Evolutionary conservation across 2,888 invertebrate species (phyloP).

Genomic region (Eudasyphora cyanicolor): DNA sequence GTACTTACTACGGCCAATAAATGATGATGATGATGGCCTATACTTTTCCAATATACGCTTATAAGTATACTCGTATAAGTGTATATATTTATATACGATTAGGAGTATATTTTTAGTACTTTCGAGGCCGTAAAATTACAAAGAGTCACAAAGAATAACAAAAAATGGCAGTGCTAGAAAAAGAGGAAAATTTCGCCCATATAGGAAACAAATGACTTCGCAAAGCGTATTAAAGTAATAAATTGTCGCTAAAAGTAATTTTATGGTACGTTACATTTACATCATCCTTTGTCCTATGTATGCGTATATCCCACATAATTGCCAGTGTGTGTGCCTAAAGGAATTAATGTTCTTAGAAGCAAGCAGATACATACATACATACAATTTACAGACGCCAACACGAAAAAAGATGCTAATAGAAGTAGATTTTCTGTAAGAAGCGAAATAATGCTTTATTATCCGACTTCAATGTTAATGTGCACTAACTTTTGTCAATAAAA

Average conservation of each 20-base stretch:
- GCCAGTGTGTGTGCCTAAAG: not conserved
- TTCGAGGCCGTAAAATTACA: not conserved
- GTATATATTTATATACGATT: not conserved
- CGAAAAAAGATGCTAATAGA: constrained; percentile 24
- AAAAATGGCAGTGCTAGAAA: not conserved
- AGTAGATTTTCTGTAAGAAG: constrained; percentile 55
- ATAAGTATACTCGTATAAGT: too few relatives aligned
- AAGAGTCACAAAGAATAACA: not conserved
- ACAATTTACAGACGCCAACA: constrained; percentile 6
- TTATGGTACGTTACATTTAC: constrained; percentile 58
- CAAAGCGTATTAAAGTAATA: constrained; percentile 61
- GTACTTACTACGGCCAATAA: too few relatives aligned
- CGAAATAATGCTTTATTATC: constrained; percentile 50
- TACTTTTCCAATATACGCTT: not conserved
- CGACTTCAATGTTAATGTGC: constrained; percentile 39
- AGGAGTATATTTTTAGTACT: not conserved
- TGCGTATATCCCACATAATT: too few relatives aligned
- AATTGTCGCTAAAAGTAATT: constrained; percentile 64
- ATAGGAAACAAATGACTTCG: constrained; percentile 38
- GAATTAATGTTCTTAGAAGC: constrained; percentile 24
- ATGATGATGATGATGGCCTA: constrained; percentile 4
- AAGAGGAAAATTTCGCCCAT: not conserved
- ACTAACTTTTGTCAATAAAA: not conserved
- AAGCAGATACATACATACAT: not conserved
- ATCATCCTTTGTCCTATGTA: constrained; percentile 2